Evolutionary conservation across 2,888 invertebrate genomes (phyloP), one percentile per base, ranked within the genome.

Genomic region (Sphaeridia pumilis): DNA sequence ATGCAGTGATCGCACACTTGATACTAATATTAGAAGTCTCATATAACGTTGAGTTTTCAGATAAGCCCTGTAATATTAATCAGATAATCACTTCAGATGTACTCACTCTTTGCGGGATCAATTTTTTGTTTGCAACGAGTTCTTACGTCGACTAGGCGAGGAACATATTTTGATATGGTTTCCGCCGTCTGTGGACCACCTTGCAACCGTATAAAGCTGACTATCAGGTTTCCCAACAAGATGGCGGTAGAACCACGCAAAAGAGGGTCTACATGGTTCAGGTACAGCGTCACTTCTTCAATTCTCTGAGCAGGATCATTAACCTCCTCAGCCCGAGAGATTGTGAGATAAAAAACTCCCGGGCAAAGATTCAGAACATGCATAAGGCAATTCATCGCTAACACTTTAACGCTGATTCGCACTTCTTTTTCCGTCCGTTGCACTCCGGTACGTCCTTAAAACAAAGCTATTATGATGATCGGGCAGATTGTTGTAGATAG

Each of bases 341-440:
- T 65, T 10, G 73, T 69, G 21, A 82, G 69, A 1, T 83, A 78
- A 53, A 90, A 77, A 3, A 83, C 74, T 59, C 79, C 76, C 0
- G 94, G 90, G 65, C 80, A 80, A 24, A 89, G 69, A 35, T 78
- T 77, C 31, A 89, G 71, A 49, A 87, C 79, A 61, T 82, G 81
- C 0, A 83, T 80, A 22, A 94, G 70, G 67, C 89, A 90, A 49
- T 79, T 79, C 21, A 94, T 69, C 0, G 92, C 87, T 34, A 93
- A 77, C 5, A 87, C 83, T 72, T 94, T 93, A 1, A 92, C 85
- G 54, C 93, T 93, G 27, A 95, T 89, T 31, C 94, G 76, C 31
- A 87, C 82, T 22, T 74, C 73, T 69, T 79, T 78, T 68, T 93
- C 93, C 2, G 83, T 72, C 58, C 84, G 79, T 45, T 83, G 67